Evolutionary conservation across 2,797 vertebrate species (phyloP), one percentile per base, ranked within the genome.

Genomic region (Myripristis jacobus): DNA sequence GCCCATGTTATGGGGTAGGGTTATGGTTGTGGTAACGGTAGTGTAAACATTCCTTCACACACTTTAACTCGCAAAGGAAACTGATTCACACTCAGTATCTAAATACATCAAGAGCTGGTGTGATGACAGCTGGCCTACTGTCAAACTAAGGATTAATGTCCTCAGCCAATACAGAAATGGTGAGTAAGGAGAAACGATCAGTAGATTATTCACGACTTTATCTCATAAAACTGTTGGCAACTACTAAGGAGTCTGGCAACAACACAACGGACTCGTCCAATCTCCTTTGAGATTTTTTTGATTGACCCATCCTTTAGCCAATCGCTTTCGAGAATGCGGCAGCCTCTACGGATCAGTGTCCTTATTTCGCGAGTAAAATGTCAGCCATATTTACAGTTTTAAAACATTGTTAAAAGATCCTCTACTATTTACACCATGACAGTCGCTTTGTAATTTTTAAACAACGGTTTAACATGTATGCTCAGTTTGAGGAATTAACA

Each of bases 331-430:
- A 70, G 75, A 77, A 88, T 36, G 54, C 48, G 25, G 53, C 48
- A 31, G 69, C 44, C 79, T 78, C 70, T 83, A 81, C 81, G 86
- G 89, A 89, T 89, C 85, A 55, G 78, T 75, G 87, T 75, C 80
- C 88, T 88, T 89, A 89, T 90, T 91, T 89, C 88, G 38, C 82
- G 87, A 93, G 90, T 88, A 92, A 95, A 92, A 92, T 94, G 94
- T 94, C 95, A 94, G 93, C 94, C 94, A 94, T 95, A 90, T 94
- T 94, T 92, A 92, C 91, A 86, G 83, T 92, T 88, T 87, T 70
- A 69, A 86, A 88, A 88, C 59, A 77, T 48, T 43, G 53, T 73
- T 63, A 66, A 81, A 83, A 81, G 51, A 70, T 70, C 3, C 34
- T 38, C 29, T 27, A 44, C 6, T 3, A 6, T 24, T 67, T 24